Evolutionary conservation across 2,113 vertebrate genomes (phyloP).

Genomic region (Martes martes): DNA sequence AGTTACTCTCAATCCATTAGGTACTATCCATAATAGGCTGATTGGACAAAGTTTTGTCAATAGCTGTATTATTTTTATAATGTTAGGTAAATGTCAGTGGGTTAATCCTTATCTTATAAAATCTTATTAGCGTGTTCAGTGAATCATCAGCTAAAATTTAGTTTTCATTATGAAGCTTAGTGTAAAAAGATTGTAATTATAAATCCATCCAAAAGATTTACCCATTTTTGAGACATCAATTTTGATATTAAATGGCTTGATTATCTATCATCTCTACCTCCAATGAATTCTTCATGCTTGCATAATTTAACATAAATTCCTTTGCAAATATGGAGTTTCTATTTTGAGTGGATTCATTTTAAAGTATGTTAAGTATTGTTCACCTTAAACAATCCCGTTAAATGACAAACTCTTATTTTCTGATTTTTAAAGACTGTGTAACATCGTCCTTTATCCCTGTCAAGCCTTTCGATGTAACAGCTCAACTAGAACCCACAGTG

Average conservation of each 20-base stretch:
- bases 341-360: background rate
- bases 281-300: background rate
- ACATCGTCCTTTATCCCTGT: conserved; percentile 95
- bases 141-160: background rate
- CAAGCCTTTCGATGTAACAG: conserved; percentile 92
- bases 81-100: background rate
- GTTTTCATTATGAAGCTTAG: background rate
- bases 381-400: background rate
- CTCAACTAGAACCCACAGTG: conserved; percentile 88
- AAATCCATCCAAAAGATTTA: background rate
- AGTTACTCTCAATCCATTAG: background rate
- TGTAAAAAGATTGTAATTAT: background rate
- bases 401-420: conserved; percentile 72
- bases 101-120: background rate
- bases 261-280: background rate
- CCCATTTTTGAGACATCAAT: background rate
- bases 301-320: background rate
- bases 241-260: background rate
- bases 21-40: background rate
- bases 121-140: background rate
- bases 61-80: background rate
- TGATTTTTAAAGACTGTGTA: conserved; percentile 91
- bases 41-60: background rate
- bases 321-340: background rate
- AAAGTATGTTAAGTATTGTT: conserved; percentile 19